Conservation (phyloP, 1,140 invertebrate genomes). For the Leptinotarsa defecta region DNA sequence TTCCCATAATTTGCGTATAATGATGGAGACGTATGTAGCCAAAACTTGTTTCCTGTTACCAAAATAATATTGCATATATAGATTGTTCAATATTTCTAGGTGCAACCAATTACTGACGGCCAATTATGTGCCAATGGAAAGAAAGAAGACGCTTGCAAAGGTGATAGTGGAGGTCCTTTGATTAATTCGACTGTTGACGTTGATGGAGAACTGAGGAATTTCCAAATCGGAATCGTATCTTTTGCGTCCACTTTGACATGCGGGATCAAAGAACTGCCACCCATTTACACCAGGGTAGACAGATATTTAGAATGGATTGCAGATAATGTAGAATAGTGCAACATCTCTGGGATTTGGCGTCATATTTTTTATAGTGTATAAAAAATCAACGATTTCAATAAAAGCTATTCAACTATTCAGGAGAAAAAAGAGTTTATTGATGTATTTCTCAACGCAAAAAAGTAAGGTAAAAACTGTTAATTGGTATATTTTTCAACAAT, state of each 20-base stretch:
- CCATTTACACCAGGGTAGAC: constrained; percentile 65
- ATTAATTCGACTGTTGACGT: constrained; percentile 55
- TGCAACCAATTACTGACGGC: constrained; percentile 21
- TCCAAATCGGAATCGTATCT: constrained; percentile 55
- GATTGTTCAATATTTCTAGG: constrained; percentile 8
- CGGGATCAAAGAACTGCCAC: constrained; percentile 62
- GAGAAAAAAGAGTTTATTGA: too few relatives aligned
- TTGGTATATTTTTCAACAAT: too few relatives aligned
- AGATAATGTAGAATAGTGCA: constrained; percentile 10
- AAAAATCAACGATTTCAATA: too few relatives aligned
- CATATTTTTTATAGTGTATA: too few relatives aligned
- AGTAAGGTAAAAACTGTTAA: too few relatives aligned
- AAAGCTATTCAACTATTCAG: too few relatives aligned
- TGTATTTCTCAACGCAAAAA: too few relatives aligned
- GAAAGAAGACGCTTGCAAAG: constrained; percentile 55
- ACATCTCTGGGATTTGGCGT: neutral
- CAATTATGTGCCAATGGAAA: constrained; percentile 41
- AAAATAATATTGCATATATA: neutral
- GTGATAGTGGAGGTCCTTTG: constrained; percentile 57
- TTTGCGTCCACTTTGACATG: constrained; percentile 58
- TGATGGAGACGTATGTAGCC: too few relatives aligned
- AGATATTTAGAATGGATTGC: constrained; percentile 66
- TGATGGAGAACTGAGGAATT: constrained; percentile 41
- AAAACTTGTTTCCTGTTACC: too few relatives aligned
- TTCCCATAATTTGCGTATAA: too few relatives aligned